These are phyloP conservation scores for Parambassis ranga DNA, from an alignment of 2,797 vertebrate species.

Conservation along the genomic window DNA sequence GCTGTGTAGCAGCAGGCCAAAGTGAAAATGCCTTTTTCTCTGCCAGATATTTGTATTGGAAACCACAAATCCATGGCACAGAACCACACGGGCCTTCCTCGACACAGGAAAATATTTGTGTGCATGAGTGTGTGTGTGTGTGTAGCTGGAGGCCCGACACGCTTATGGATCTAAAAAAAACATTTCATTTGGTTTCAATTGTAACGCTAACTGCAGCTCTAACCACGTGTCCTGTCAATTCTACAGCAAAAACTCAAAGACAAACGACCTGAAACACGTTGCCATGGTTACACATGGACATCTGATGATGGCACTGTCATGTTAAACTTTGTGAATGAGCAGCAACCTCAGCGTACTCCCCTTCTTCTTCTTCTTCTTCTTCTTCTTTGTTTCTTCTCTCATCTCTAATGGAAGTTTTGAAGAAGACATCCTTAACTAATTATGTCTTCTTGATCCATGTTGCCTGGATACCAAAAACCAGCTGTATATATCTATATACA, in stretches of 20 bases:
- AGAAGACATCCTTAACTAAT: slow-evolving; percentile 66
- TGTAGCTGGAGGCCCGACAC: slow-evolving; percentile 16
- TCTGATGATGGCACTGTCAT: slow-evolving; percentile 33
- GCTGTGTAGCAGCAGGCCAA: slow-evolving; percentile 57
- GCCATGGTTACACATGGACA: slow-evolving; percentile 22
- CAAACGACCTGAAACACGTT: slow-evolving; percentile 45
- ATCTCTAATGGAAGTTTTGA: slow-evolving; percentile 54
- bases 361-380: background rate
- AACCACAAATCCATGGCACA: slow-evolving; percentile 64
- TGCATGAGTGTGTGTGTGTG: slow-evolving; percentile 35
- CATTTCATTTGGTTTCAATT: slow-evolving; percentile 71
- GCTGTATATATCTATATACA: slow-evolving; percentile 61
- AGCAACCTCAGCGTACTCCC: slow-evolving; percentile 14
- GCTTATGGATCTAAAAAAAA: slow-evolving; percentile 65
- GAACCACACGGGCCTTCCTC: slow-evolving; percentile 55
- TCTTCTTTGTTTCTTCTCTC: slow-evolving; percentile 19
- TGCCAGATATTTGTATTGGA: slow-evolving; percentile 70
- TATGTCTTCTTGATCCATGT: slow-evolving; percentile 53
- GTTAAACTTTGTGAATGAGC: slow-evolving; percentile 12
- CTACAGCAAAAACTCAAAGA: slow-evolving; percentile 37
- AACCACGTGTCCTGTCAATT: slow-evolving; percentile 58
- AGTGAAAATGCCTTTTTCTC: slow-evolving; percentile 63
- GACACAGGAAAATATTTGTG: slow-evolving; percentile 54
- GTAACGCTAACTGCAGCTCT: slow-evolving; percentile 55
- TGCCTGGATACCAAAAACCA: slow-evolving; percentile 53